phyloP scores from a whole-genome alignment of 2,113 vertebrate genomes.

The Odobenus rosmarus region DNA sequence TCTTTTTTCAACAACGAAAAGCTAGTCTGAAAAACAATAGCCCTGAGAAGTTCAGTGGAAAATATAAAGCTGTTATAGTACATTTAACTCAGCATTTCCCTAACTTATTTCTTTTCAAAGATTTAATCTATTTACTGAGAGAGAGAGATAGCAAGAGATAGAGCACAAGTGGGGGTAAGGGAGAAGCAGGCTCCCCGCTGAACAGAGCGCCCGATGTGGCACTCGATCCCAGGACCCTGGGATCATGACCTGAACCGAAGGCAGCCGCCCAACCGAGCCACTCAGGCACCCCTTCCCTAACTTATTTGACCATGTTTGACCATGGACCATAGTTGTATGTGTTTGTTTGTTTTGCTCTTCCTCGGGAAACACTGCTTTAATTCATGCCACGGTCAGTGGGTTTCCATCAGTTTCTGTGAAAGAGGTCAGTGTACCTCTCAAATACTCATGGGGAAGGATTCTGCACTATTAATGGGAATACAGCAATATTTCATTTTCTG shows the following conservation, averaged over 20 bases:
- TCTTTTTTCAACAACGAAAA: neutral
- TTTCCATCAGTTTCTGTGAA: conserved; percentile 19
- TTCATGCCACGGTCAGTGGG: neutral
- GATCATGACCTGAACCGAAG: no score
- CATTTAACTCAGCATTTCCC: neutral
- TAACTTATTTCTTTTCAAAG: neutral
- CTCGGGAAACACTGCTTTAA: conserved; percentile 5
- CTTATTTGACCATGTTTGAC: neutral
- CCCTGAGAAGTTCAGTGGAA: neutral
- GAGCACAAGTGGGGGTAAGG: no score
- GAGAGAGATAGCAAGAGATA: no score
- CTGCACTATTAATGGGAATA: neutral
- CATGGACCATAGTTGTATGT: neutral
- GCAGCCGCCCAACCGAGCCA: no score
- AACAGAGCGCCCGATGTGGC: no score
- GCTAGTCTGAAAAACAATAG: conserved; percentile 9
- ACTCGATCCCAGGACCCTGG: no score
- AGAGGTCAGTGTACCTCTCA: neutral
- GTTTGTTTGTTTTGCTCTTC: neutral
- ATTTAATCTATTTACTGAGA: no score
- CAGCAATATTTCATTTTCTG: neutral
- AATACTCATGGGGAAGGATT: neutral
- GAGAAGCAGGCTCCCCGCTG: no score
- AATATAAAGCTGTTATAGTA: neutral
- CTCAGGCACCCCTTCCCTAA: neutral